Evolutionary conservation across 2,113 vertebrate genomes (phyloP).

Genomic region (Calyptommatus sinebrachiatus): DNA sequence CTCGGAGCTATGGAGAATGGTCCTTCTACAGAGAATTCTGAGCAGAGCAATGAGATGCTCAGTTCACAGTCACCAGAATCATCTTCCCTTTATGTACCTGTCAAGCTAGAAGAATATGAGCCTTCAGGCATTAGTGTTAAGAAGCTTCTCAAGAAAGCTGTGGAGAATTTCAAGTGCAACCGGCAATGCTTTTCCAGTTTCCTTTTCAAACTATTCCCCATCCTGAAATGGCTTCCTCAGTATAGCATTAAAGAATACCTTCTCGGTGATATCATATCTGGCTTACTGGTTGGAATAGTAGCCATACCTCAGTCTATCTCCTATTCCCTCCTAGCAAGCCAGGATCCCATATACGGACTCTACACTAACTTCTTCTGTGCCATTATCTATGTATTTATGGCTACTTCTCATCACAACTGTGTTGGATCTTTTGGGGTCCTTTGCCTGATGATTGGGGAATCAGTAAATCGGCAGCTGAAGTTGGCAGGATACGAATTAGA

Average conservation of each 20-base stretch:
- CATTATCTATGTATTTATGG: conserved; percentile 55
- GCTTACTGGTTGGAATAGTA: conserved; percentile 64
- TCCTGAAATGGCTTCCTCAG: conserved; percentile 57
- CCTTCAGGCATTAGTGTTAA: background rate
- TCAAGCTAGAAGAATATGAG: conserved; percentile 52
- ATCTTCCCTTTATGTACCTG: background rate
- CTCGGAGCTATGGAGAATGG: conserved; percentile 35
- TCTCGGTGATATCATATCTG: conserved; percentile 60
- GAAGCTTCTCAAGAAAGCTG: conserved; percentile 44
- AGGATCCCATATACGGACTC: conserved; percentile 65
- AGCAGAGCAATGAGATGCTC: background rate
- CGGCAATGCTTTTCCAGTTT: background rate
- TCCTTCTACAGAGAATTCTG: background rate
- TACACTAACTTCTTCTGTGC: conserved; percentile 72
- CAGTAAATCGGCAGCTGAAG: conserved; percentile 62
- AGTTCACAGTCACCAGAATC: background rate
- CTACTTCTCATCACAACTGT: conserved; percentile 58
- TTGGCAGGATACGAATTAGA: conserved; percentile 43
- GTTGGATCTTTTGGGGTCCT: conserved; percentile 63
- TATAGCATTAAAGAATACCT: conserved; percentile 40
- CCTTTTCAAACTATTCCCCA: conserved; percentile 51
- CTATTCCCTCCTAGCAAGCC: conserved; percentile 65
- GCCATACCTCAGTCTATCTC: conserved; percentile 68
- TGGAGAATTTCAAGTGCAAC: conserved; percentile 24
- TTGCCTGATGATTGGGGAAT: conserved; percentile 65